These are phyloP conservation scores for Lymantria dispar DNA, from an alignment of 2,888 invertebrate species.

Conservation along the genomic window DNA sequence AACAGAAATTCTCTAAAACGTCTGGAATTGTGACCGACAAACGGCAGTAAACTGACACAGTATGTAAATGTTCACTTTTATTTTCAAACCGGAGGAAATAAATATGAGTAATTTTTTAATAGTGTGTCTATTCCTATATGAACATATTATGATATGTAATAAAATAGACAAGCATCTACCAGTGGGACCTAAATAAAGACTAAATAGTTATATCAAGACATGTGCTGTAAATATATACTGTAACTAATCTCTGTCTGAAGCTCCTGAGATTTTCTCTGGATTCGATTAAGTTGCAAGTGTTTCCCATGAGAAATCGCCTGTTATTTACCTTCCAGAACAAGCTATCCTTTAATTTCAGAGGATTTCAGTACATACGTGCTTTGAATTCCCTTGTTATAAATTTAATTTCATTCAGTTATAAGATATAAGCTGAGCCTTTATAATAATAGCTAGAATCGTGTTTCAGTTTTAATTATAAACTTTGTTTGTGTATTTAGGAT, in stretches of 20 bases:
- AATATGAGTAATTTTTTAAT: too few species aligned
- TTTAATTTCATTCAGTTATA: slow-evolving; percentile 16
- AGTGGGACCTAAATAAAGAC: too few species aligned
- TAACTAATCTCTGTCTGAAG: neutral
- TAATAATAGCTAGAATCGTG: neutral
- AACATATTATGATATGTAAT: too few species aligned
- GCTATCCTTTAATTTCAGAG: slow-evolving; percentile 36
- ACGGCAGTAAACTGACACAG: too few species aligned
- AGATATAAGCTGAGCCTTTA: neutral
- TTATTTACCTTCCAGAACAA: slow-evolving; percentile 34
- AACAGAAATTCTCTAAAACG: too few species aligned
- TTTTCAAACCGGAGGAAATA: too few species aligned
- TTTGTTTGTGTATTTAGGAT: neutral
- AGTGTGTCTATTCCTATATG: too few species aligned
- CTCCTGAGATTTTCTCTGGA: neutral
- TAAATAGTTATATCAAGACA: too few species aligned
- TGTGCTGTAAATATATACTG: too few species aligned
- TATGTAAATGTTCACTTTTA: too few species aligned
- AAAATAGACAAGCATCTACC: too few species aligned
- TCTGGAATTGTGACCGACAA: too few species aligned
- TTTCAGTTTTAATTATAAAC: neutral
- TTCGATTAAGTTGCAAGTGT: slow-evolving; percentile 41
- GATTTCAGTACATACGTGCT: slow-evolving; percentile 35
- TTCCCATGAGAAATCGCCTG: slow-evolving; percentile 41
- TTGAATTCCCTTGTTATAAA: slow-evolving; percentile 30